Base-by-base conservation (phyloP, 2,888 invertebrate genomes). In the Trileptium ribeirensis region DNA sequence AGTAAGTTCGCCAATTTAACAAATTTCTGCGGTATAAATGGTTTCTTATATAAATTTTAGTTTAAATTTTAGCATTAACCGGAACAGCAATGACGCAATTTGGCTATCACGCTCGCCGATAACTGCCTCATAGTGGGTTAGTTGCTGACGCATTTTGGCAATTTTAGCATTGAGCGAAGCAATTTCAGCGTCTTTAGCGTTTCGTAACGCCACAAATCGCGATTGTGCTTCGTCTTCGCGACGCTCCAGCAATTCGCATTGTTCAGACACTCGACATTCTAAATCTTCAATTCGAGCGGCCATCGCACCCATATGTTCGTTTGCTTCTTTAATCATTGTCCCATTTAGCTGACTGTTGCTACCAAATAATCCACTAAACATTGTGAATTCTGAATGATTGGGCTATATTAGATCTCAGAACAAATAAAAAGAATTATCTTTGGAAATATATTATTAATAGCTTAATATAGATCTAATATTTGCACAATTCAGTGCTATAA, bases 251-350 rank as follows among this genome's bases (percentile, higher is more conserved):
- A 82, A 34, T 39, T 82, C 82, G 1, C 70, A 74, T 40, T 82
- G 82, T 64, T 82, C 82, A 29, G 51, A 1, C 19, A 74, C 70
- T 33, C 82, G 19, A 39, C 34, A 67, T 29, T 82, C 82, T 81
- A 82, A 75, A 75, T 82, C 82, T 31, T n/a, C 31, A 33, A 82
- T 79, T 29, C 79, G 33, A 2, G 24, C 8, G 33, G 67, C 77
- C 82, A 82, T 81, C 1, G 24, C 36, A 0, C 15, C 36, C 81
- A 82, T 24, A 15, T 82, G 82, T 34, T 82, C 82, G 64, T 82
- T 82, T 39, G 82, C 82, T 79, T 82, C 79, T 74, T 79, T 82
- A n/a, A 82, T 82, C 24, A 67, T 79, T 29, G 67, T 39, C 24
- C 74, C 77, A n/a, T 33, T 38, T 8, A 51, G 8, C 24, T 8